Base-by-base conservation (phyloP, 1,140 invertebrate genomes). In the Caenorhabditis tropicalis region DNA sequence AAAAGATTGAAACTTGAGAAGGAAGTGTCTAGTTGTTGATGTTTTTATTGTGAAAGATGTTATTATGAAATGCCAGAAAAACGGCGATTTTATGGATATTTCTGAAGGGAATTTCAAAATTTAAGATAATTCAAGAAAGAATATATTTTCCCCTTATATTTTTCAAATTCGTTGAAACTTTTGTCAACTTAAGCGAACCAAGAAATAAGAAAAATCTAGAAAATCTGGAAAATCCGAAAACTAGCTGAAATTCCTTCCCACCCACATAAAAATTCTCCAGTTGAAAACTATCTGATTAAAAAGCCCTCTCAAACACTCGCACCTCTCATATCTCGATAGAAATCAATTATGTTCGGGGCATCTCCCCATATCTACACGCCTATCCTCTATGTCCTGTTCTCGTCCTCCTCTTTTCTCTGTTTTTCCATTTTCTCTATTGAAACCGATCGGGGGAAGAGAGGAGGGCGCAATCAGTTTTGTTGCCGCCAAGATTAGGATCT, bases 281-380 rank as follows among this genome's bases (percentile, higher is more conserved):
- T n/a, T n/a, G n/a, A n/a, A n/a, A n/a, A n/a, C n/a, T n/a, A n/a
- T n/a, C n/a, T n/a, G 2, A 74, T 24, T 43, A 21, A 46, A 74
- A 74, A 74, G 65, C 65, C 43, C 36, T 16, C 10, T 15, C 29
- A 65, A 3, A 65, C 31, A 33, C 58, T 27, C 31, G 21, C 58
- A 74, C 65, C 65, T 74, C n/a, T n/a, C 36, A 21, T 43, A 74
- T 74, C 36, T 43, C 65, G 65, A 74, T 46, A 43, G 65, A 46
- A 74, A 74, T 74, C 65, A 74, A 74, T 74, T 74, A 74, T 74
- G 65, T 74, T 74, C 65, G 53, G 33, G 65, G 65, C 65, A 74
- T 74, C 65, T 74, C 15, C 65, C 58, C 58, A 65, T 65, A 65
- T 74, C 65, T 74, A 43, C 36, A 74, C 65, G 65, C 65, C 3